These are phyloP conservation scores for Megalopta genalis DNA, from an alignment of 1,140 invertebrate species.

Conservation along the genomic window DNA sequence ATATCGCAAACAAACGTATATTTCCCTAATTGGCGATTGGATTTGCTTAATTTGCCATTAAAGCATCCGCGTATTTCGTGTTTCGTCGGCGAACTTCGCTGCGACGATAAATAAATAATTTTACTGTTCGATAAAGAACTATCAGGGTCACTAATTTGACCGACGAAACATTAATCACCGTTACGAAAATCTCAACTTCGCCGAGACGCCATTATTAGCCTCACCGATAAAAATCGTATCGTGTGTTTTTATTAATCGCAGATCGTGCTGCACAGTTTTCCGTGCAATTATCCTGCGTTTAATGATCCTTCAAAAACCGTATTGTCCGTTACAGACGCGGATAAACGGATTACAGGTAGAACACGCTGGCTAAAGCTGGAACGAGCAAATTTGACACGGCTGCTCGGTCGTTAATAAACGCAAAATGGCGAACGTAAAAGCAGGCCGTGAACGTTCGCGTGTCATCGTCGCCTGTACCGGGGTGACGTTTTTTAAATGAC, in stretches of 20 bases:
- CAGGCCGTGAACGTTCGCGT: too few species aligned
- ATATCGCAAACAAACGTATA: too few species aligned
- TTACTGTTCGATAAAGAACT: too few species aligned
- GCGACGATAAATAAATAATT: too few species aligned
- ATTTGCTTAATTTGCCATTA: too few species aligned
- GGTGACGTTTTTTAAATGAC: background rate
- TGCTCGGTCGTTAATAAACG: background rate
- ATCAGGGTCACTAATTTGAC: background rate
- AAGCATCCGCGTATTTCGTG: too few species aligned
- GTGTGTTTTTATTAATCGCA: background rate
- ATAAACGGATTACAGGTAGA: background rate
- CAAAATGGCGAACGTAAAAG: constrained; percentile 1
- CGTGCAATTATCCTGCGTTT: background rate
- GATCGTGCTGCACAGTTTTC: background rate
- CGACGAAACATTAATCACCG: background rate
- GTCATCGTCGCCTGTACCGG: background rate
- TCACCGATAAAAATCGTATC: background rate
- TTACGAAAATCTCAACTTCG: background rate
- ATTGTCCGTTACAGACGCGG: background rate
- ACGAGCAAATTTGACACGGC: background rate
- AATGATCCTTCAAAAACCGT: background rate
- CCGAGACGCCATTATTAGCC: background rate
- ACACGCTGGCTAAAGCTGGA: background rate
- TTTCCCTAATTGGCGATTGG: too few species aligned
- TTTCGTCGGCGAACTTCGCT: too few species aligned